Evolutionary conservation across 2,113 vertebrate genomes (phyloP).

Genomic region (Xiphorhynchus elegans): DNA sequence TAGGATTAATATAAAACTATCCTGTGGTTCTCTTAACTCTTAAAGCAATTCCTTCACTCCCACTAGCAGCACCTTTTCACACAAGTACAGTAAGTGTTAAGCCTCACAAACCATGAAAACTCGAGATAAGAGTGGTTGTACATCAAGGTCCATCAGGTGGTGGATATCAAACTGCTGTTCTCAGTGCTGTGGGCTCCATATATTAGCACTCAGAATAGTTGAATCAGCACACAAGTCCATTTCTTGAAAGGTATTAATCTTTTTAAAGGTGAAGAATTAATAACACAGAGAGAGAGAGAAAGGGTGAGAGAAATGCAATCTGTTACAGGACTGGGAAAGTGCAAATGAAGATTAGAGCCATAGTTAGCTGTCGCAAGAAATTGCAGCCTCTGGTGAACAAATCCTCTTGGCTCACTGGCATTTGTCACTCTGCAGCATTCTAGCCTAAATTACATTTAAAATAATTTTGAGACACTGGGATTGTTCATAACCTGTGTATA

Average conservation of each 20-base stretch:
- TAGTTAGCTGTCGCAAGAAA: constrained; percentile 52
- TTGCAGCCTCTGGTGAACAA: constrained; percentile 45
- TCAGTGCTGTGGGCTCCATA: constrained; percentile 59
- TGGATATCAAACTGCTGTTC: constrained; percentile 67
- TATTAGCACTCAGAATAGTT: constrained; percentile 73
- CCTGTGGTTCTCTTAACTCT: constrained; percentile 36
- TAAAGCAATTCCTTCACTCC: constrained; percentile 45
- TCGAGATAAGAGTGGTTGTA: constrained; percentile 58
- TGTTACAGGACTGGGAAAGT: constrained; percentile 46
- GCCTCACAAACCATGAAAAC: constrained; percentile 61
- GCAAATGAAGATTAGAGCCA: constrained; percentile 64
- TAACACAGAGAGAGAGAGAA: constrained; percentile 46
- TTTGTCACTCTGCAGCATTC: constrained; percentile 44
- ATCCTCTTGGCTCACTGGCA: constrained; percentile 1
- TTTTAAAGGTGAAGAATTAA: constrained; percentile 70
- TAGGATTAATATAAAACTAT: constrained; percentile 53
- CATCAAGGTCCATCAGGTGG: constrained; percentile 67
- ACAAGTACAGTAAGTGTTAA: constrained; percentile 64
- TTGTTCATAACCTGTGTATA: background rate
- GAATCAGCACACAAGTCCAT: constrained; percentile 74
- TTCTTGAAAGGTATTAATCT: constrained; percentile 72
- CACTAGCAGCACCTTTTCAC: constrained; percentile 34
- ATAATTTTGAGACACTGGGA: constrained; percentile 36
- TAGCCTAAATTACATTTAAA: constrained; percentile 1
- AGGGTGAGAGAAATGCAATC: constrained; percentile 25